Conservation (phyloP, 2,888 invertebrate species). For the Philereme transversata region DNA sequence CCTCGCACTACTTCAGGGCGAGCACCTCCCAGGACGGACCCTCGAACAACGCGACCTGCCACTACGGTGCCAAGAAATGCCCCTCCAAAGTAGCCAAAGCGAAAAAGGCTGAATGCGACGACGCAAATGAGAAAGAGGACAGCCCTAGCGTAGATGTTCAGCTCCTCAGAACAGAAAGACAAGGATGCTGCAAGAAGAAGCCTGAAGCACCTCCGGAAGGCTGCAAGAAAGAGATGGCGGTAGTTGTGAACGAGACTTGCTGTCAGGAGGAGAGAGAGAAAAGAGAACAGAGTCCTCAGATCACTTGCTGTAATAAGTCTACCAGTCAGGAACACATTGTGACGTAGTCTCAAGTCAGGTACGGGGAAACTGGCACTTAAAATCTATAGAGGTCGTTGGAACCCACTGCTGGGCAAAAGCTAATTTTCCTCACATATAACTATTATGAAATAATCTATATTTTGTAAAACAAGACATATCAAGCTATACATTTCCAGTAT, state of each 20-base stretch:
- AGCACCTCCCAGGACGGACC: slow-evolving; percentile 52
- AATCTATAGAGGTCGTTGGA: no score
- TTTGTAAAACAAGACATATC: no score
- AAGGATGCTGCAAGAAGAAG: slow-evolving; percentile 66
- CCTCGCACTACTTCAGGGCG: slow-evolving; percentile 75
- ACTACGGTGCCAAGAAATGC: slow-evolving; percentile 70
- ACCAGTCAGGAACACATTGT: slow-evolving; percentile 72
- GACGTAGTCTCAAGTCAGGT: slow-evolving; percentile 18
- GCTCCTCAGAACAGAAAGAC: slow-evolving; percentile 59
- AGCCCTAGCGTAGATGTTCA: slow-evolving; percentile 67
- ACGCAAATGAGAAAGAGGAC: slow-evolving; percentile 60
- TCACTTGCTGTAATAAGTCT: slow-evolving; percentile 66
- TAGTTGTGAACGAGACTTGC: slow-evolving; percentile 47
- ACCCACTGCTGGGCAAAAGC: no score
- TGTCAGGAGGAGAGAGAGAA: slow-evolving; percentile 45
- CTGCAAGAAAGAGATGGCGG: slow-evolving; percentile 30
- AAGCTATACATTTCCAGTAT: no score
- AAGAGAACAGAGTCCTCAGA: slow-evolving; percentile 68
- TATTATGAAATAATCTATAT: no score
- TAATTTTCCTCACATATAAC: no score
- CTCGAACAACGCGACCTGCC: slow-evolving; percentile 57
- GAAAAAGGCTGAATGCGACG: slow-evolving; percentile 55
- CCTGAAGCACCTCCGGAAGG: slow-evolving; percentile 49
- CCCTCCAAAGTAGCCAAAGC: slow-evolving; percentile 70
- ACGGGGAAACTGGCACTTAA: no score